Evolutionary conservation across 1,140 invertebrate species (phyloP).

Genomic region (Rhizoglyphus robini): DNA sequence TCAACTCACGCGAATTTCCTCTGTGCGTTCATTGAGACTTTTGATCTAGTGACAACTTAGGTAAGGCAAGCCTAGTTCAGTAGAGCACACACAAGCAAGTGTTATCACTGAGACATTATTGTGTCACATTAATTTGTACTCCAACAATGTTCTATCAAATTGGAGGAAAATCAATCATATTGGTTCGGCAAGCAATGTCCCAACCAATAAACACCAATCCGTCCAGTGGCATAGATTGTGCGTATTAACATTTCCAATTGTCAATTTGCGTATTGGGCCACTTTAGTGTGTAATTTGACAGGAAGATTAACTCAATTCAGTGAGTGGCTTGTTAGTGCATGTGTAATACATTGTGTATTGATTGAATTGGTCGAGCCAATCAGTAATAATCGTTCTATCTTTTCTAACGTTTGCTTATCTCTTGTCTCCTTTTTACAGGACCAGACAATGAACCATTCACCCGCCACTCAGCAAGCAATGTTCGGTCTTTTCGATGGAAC

Average conservation of each 20-base stretch:
- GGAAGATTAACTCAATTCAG: background rate
- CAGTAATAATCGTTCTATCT: background rate
- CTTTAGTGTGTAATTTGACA: background rate
- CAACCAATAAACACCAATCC: no score
- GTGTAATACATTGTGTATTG: background rate
- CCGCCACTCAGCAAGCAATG: background rate
- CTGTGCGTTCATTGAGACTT: no score
- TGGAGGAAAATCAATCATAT: no score
- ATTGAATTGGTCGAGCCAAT: background rate
- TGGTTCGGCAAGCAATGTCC: no score
- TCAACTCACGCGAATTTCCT: no score
- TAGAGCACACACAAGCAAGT: no score
- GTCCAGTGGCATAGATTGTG: no score
- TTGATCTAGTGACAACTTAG: no score
- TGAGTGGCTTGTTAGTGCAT: background rate
- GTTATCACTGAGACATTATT: no score
- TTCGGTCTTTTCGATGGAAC: background rate
- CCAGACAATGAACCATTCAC: background rate
- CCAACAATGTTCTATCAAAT: no score
- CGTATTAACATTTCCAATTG: background rate
- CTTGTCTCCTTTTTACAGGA: constrained; percentile 8
- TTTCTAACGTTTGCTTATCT: background rate
- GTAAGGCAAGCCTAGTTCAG: no score
- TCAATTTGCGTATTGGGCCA: background rate
- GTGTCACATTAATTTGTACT: no score